Base-by-base conservation (phyloP, 2,888 invertebrate species). In the Hemithea aestivaria region DNA sequence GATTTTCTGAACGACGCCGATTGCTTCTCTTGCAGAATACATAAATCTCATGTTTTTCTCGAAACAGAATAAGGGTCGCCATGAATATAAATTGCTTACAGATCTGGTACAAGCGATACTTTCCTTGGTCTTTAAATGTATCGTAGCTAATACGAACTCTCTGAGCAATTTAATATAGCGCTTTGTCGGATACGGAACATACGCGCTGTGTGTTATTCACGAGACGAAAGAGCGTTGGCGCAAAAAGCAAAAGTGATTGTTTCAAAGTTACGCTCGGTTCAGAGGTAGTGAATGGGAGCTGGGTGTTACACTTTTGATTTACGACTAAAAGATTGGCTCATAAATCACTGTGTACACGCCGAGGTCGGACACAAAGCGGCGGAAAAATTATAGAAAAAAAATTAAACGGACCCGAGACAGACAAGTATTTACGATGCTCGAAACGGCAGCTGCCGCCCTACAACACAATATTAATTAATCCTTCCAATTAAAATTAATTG, bases 241-340 rank as follows among this genome's bases (percentile, higher is more conserved):
- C 46, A 46, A 51, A 55, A 57, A 45, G 50, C 56, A 30, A 46
- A 34, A 50, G 52, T 57, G 53, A 62, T 71, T 72, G 69, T 73
- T 72, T 63, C 58, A 62, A 60, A 70, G 62, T 62, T 58, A 50
- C 61, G 56, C 46, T 49, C 28, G 53, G 55, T 57, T 58, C 41
- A 38, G 29, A 41, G 40, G 48, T 41, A 53, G 49, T 53, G 59
- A 57, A 56, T 54, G 54, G 33, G 59, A 53, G 58, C 47, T 43
- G 44, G 57, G 57, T 55, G 59, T 56, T 63, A 63, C 62, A 56
- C 58, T 70, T 70, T 69, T 83, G 83, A 85, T 84, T 83, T 82
- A 85, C 73, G 78, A 67, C 62, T 66, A 71, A 76, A 79, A 83
- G 81, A 80, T 81, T 73, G 68, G 59, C 44, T 66, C 75, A 72